phyloP scores from a whole-genome alignment of 2,113 vertebrate genomes.

The Copsychus sechellarum region DNA sequence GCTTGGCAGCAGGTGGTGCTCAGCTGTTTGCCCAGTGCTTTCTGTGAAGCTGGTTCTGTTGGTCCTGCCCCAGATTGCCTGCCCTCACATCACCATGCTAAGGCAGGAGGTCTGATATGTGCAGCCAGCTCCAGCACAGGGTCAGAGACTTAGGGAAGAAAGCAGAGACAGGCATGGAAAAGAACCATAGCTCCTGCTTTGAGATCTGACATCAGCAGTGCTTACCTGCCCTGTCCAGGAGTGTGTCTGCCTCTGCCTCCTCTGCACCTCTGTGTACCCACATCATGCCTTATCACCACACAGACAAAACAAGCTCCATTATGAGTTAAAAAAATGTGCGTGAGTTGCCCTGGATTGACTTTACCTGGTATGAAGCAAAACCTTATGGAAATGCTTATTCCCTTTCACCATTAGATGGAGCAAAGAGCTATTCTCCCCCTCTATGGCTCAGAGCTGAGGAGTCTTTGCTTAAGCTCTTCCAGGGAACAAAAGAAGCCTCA shows the following conservation, averaged over 20 bases:
- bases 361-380: neutral
- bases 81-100: neutral
- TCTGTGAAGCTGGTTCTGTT: neutral
- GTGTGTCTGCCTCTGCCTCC: fast-evolving
- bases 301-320: fast-evolving
- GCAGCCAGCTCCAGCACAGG: fast-evolving
- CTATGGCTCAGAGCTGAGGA: neutral
- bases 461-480: neutral
- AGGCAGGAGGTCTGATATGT: neutral
- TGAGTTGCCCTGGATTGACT: neutral
- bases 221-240: neutral
- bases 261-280: neutral
- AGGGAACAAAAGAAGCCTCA: neutral
- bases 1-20: neutral
- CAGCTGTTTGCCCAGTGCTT: neutral
- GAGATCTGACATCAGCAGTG: fast-evolving
- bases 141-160: neutral
- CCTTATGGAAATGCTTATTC: neutral
- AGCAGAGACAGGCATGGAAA: neutral
- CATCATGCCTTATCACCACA: neutral
- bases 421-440: neutral
- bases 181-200: neutral
- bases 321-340: fast-evolving
- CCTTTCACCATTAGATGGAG: constrained; percentile 18
- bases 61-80: neutral